Evolutionary conservation across 2,113 vertebrate species (phyloP).

Genomic region (Epinephelus fuscoguttatus): DNA sequence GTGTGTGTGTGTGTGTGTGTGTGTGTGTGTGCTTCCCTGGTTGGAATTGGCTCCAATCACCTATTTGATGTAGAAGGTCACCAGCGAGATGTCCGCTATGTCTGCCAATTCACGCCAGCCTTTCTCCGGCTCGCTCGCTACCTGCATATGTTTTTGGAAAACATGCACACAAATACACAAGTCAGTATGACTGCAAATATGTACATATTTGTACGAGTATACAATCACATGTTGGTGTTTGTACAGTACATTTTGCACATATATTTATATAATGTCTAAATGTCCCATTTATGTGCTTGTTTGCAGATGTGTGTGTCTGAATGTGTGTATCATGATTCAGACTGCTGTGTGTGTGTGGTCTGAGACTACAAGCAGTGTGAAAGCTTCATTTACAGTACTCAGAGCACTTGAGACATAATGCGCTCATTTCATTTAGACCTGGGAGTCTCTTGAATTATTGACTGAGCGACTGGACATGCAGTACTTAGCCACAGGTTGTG

Average conservation of each 20-base stretch:
- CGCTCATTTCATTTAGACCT: constrained; percentile 69
- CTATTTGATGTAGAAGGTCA: constrained; percentile 80
- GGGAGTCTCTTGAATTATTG: constrained; percentile 72
- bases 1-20: not conserved
- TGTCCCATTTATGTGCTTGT: not conserved
- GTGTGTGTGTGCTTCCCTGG: constrained; percentile 13
- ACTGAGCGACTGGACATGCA: constrained; percentile 36
- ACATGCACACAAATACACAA: not conserved
- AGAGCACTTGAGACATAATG: constrained; percentile 57
- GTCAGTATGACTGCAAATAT: not conserved
- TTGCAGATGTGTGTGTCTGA: not conserved
- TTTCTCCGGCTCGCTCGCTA: constrained; percentile 4
- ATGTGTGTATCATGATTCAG: not conserved
- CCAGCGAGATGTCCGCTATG: constrained; percentile 34
- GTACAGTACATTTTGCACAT: not conserved
- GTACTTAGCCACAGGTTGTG: constrained; percentile 27
- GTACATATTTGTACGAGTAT: not conserved
- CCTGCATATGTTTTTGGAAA: constrained; percentile 17
- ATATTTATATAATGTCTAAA: not conserved
- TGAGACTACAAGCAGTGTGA: constrained; percentile 17
- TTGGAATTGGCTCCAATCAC: constrained; percentile 67
- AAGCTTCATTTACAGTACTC: constrained; percentile 45
- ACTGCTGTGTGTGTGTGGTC: constrained; percentile 14
- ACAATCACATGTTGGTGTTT: not conserved
- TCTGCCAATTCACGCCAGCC: constrained; percentile 52